Conservation (phyloP, 2,888 invertebrate genomes). For the Phrixothrix hirtus region DNA sequence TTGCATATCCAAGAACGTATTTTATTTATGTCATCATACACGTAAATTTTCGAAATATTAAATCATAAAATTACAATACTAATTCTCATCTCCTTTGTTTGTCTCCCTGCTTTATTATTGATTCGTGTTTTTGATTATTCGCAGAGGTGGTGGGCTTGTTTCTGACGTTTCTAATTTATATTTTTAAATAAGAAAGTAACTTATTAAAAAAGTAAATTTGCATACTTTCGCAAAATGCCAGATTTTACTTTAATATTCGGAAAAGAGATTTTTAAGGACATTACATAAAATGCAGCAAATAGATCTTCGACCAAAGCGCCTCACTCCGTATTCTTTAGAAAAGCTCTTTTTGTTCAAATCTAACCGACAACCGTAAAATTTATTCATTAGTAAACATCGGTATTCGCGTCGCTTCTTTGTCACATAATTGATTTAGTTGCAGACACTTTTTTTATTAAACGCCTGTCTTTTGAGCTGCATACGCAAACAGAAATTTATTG, state of each 20-base stretch:
- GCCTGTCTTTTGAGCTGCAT: constrained; percentile 16
- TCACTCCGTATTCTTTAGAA: constrained; percentile 12
- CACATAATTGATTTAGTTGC: constrained; percentile 32
- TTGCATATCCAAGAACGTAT: too few relatives aligned
- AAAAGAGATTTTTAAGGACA: background rate
- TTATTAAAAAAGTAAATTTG: constrained; percentile 2
- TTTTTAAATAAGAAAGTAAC: constrained; percentile 5
- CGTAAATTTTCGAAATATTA: too few relatives aligned
- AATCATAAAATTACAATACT: background rate
- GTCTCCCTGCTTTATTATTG: background rate
- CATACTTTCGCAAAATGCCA: constrained; percentile 1
- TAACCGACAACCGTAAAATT: constrained; percentile 32
- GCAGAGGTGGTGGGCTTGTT: constrained; percentile 3
- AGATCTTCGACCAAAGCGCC: constrained; percentile 8
- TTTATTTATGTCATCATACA: too few relatives aligned
- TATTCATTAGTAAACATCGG: constrained; percentile 33
- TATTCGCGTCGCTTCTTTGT: constrained; percentile 31
- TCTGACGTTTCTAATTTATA: constrained; percentile 10
- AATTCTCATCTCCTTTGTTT: background rate
- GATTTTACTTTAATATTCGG: background rate
- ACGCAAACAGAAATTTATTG: constrained; percentile 18
- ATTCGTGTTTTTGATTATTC: constrained; percentile 1
- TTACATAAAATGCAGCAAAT: background rate
- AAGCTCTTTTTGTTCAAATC: constrained; percentile 27
- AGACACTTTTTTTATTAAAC: constrained; percentile 25